phyloP scores from a whole-genome alignment of 2,888 invertebrate genomes.

The Brachypalpus laphriformis region DNA sequence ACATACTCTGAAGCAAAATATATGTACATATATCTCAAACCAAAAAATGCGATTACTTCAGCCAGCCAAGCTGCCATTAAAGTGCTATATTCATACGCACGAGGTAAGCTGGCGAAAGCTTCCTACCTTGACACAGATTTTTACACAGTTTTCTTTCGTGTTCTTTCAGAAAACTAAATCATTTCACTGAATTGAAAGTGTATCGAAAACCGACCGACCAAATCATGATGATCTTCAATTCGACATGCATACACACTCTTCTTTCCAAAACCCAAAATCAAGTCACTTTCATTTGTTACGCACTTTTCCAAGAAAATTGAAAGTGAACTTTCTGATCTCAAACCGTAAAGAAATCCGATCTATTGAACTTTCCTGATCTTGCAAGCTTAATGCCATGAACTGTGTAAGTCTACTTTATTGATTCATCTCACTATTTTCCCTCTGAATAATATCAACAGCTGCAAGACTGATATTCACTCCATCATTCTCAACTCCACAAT shows the following conservation, averaged over 20 bases:
- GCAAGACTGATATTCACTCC: neutral
- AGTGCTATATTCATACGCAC: too few relatives aligned
- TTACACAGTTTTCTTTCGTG: too few relatives aligned
- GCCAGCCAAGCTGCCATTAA: too few relatives aligned
- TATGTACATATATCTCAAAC: too few relatives aligned
- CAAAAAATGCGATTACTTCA: too few relatives aligned
- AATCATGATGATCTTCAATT: too few relatives aligned
- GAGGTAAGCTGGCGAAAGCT: too few relatives aligned
- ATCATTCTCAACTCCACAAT: neutral
- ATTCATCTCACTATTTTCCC: neutral
- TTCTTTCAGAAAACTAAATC: too few relatives aligned
- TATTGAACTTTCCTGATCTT: neutral
- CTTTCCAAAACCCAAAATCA: neutral
- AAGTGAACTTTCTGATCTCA: neutral
- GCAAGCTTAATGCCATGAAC: neutral
- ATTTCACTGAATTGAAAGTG: neutral
- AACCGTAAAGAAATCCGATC: neutral
- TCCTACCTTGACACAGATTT: too few relatives aligned
- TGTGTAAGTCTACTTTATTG: neutral
- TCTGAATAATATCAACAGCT: neutral
- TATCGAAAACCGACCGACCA: neutral
- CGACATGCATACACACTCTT: too few relatives aligned
- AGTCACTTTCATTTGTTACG: neutral
- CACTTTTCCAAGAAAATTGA: neutral
- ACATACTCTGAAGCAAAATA: too few relatives aligned